Evolutionary conservation across 2,797 vertebrate species (phyloP).

Genomic region (Tokudaia tokunoshimensis): DNA sequence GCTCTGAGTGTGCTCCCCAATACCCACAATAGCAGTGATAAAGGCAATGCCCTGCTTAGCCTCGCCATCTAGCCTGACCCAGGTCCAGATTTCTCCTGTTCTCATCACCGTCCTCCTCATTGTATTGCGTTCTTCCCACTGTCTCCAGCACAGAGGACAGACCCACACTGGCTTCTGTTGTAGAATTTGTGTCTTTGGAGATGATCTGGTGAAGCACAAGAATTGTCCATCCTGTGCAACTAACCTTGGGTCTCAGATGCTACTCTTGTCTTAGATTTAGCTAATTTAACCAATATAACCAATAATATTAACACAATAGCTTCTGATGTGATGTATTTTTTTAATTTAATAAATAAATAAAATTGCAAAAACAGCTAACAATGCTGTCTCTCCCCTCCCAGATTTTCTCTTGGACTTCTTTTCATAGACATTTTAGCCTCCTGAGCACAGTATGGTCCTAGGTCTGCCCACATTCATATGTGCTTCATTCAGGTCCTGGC

Average conservation of each 20-base stretch:
- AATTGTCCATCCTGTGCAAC: neutral
- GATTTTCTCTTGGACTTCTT: neutral
- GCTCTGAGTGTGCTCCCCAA: too few species aligned
- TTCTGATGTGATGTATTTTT: neutral
- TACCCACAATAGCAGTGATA: neutral
- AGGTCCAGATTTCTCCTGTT: neutral
- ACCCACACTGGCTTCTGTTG: neutral
- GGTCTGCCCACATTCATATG: neutral
- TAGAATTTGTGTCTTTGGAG: neutral
- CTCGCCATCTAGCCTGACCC: neutral
- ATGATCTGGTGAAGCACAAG: neutral
- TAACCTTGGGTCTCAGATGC: neutral
- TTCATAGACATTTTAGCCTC: neutral
- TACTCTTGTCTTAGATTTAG: constrained; percentile 6
- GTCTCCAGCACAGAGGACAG: neutral
- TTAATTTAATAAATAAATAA: neutral
- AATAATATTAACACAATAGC: neutral
- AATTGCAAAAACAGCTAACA: neutral
- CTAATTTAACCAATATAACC: neutral
- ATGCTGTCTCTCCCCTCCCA: neutral
- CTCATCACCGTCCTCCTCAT: neutral
- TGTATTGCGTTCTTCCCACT: neutral
- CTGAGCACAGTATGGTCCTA: neutral
- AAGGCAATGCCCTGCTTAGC: neutral
- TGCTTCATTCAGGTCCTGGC: neutral